Conservation (phyloP, 2,888 invertebrate genomes). For the Idaea biselata region DNA sequence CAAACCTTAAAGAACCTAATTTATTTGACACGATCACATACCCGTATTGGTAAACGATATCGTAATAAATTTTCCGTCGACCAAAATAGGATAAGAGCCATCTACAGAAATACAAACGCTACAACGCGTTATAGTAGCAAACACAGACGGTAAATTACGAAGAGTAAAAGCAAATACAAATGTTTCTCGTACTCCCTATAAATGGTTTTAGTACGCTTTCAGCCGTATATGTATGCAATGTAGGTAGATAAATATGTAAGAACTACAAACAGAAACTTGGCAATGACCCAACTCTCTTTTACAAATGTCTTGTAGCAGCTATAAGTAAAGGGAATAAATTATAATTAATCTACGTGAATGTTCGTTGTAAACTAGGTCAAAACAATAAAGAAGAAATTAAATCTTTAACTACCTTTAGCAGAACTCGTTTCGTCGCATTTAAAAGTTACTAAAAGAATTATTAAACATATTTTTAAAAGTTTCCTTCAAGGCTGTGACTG, state of each 20-base stretch:
- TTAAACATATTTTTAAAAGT: slow-evolving; percentile 22
- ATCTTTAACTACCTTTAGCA: slow-evolving; percentile 36
- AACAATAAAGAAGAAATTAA: slow-evolving; percentile 51
- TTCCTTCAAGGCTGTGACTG: slow-evolving; percentile 21
- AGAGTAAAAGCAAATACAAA: slow-evolving; percentile 25
- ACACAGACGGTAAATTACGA: slow-evolving; percentile 16
- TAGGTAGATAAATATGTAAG: neutral
- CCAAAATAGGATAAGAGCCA: neutral
- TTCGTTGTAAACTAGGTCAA: slow-evolving; percentile 48
- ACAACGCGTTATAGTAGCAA: neutral
- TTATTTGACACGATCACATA: neutral
- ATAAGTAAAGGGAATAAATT: slow-evolving; percentile 54
- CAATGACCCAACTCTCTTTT: slow-evolving; percentile 48
- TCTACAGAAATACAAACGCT: neutral
- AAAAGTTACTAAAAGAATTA: slow-evolving; percentile 33
- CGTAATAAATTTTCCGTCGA: neutral
- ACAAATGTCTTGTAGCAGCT: slow-evolving; percentile 50
- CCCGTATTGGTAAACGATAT: neutral
- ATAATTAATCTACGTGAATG: slow-evolving; percentile 52
- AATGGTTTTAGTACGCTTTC: slow-evolving; percentile 26
- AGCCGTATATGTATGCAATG: slow-evolving; percentile 26
- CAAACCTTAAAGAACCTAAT: neutral
- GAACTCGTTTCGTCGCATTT: slow-evolving; percentile 33
- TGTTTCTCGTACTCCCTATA: slow-evolving; percentile 21
- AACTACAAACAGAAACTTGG: slow-evolving; percentile 41